A percentile compares a stretch with the other conserved stretches of the same genome.
phyloP scores from a whole-genome alignment of 2,888 invertebrate species.

The Cacoxenus indagator region DNA sequence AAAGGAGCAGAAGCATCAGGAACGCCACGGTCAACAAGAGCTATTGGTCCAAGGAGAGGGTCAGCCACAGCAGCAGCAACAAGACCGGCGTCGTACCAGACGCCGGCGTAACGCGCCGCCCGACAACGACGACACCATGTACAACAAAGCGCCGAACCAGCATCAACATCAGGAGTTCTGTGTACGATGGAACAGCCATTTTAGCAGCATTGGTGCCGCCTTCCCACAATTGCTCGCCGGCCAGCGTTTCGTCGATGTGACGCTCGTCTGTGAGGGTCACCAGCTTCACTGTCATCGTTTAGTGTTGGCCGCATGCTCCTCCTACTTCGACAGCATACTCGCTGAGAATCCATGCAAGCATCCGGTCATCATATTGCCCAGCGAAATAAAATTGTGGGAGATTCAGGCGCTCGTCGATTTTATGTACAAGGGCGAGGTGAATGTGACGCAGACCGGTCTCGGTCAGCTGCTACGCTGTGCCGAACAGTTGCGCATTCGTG shows the following conservation, averaged over 20 bases:
- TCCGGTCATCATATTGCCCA: conserved; percentile 84
- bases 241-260: conserved; percentile 84
- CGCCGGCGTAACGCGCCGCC: too few species aligned
- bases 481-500: conserved; percentile 86
- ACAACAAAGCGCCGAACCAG: background rate
- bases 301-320: conserved; percentile 87
- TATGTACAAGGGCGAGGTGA: conserved; percentile 92
- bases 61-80: too few species aligned
- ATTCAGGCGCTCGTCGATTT: conserved; percentile 89
- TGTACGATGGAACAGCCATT: conserved; percentile 71
- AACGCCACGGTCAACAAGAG: background rate
- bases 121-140: too few species aligned
- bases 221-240: conserved; percentile 70
- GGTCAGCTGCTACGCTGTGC: conserved; percentile 87
- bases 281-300: conserved; percentile 88
- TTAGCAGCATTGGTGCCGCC: conserved; percentile 70
- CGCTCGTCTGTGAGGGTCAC: conserved; percentile 88
- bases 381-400: conserved; percentile 87
- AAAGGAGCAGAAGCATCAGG: background rate
- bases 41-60: too few species aligned
- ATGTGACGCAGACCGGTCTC: conserved; percentile 86
- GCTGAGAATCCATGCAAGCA: conserved; percentile 89
- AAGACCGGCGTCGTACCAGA: too few species aligned
- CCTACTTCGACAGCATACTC: conserved; percentile 84
- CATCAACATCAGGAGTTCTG: conserved; percentile 67